Percentiles rank a stretch among this genome's conserved stretches.
These are phyloP conservation scores for Drosophila tani DNA, from an alignment of 1,140 invertebrate species.

Conservation along the genomic window DNA sequence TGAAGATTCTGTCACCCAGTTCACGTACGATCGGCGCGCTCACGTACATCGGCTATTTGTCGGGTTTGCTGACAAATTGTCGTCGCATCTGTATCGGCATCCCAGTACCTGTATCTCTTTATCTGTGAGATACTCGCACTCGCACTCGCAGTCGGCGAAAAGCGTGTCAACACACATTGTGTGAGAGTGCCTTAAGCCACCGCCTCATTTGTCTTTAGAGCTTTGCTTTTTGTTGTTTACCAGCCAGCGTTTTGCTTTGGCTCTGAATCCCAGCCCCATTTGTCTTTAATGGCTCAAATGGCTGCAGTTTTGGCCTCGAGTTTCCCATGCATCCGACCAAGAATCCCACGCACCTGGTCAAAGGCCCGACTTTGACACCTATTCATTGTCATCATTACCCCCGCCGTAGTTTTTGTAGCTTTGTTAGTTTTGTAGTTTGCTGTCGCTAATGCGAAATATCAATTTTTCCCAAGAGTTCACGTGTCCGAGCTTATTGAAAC, in stretches of 20 bases:
- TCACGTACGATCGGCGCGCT: slow-evolving; percentile 65
- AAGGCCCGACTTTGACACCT: slow-evolving; percentile 57
- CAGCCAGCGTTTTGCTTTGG: slow-evolving; percentile 39
- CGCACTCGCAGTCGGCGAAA: slow-evolving; percentile 42
- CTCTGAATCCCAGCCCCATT: slow-evolving; percentile 63
- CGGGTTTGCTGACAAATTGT: slow-evolving; percentile 67
- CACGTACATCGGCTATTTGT: slow-evolving; percentile 74
- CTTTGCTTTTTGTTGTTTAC: slow-evolving; percentile 48
- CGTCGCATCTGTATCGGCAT: slow-evolving; percentile 42
- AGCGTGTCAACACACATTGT: slow-evolving; percentile 75
- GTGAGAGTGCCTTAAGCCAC: slow-evolving; percentile 55
- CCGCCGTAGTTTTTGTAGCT: not conserved
- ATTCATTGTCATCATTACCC: slow-evolving; percentile 65
- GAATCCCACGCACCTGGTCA: slow-evolving; percentile 61
- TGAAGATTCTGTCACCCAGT: slow-evolving; percentile 70
- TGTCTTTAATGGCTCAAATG: slow-evolving; percentile 72
- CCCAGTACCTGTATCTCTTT: slow-evolving; percentile 42
- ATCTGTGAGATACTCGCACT: slow-evolving; percentile 53
- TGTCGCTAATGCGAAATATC: slow-evolving; percentile 73
- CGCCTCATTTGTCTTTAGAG: slow-evolving; percentile 75
- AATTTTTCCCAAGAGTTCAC: slow-evolving; percentile 64
- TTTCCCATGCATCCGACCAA: slow-evolving; percentile 23
- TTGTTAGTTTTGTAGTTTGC: slow-evolving; percentile 30
- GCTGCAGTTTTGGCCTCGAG: slow-evolving; percentile 26
- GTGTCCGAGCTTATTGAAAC: slow-evolving; percentile 65